These are phyloP conservation scores for Oenanthe melanoleuca DNA, from an alignment of 2,113 vertebrate species.

Conservation along the genomic window DNA sequence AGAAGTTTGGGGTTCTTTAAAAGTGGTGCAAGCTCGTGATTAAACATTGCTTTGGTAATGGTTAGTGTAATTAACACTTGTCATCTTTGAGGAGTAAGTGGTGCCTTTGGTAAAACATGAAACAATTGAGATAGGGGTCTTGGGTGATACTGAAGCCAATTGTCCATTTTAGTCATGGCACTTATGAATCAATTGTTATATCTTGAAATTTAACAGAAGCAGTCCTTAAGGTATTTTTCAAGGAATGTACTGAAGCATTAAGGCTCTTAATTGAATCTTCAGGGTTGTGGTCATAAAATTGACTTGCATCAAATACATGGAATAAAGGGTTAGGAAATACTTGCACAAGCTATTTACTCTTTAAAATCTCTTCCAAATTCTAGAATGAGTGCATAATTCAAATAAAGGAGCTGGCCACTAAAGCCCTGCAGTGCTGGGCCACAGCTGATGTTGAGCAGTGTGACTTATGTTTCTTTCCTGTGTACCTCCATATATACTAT, in stretches of 20 bases:
- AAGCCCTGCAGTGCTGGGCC: neutral
- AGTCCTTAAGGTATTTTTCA: neutral
- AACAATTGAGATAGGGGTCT: neutral
- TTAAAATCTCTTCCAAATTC: neutral
- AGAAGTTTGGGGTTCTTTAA: neutral
- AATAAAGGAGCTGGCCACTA: neutral
- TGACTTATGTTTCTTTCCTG: neutral
- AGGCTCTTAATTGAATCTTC: neutral
- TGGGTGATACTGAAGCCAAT: neutral
- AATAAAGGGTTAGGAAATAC: neutral
- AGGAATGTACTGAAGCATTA: neutral
- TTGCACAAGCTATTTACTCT: neutral
- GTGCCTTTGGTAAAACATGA: neutral
- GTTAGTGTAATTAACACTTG: neutral
- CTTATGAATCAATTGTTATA: neutral
- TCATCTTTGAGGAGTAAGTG: neutral
- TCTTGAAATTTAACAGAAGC: neutral
- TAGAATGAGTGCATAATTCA: neutral
- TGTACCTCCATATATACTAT: neutral
- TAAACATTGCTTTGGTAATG: neutral
- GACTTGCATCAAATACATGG: neutral
- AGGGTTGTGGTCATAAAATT: neutral
- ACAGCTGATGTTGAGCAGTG: rapidly evolving
- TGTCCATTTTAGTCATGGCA: neutral
- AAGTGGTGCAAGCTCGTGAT: neutral